Conservation (phyloP, 1,140 invertebrate genomes). For the Aphelenchoides fujianensis region DNA sequence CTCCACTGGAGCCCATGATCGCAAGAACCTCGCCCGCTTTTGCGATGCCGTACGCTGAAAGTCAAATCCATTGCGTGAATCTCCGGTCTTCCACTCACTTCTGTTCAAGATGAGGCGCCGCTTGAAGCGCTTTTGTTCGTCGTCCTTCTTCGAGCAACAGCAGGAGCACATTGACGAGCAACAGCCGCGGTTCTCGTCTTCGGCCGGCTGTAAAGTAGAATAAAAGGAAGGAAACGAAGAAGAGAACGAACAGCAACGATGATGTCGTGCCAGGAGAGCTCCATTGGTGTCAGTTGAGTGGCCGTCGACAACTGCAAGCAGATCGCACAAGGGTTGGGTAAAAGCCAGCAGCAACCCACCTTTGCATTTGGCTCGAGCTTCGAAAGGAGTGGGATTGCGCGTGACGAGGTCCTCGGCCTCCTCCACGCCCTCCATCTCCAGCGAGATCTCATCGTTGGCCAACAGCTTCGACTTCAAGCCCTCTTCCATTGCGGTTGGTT, state of each 20-base stretch:
- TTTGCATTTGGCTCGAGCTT: too few relatives aligned
- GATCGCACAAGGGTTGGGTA: too few relatives aligned
- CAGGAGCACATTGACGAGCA: background rate
- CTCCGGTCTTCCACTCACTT: background rate
- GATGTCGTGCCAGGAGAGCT: conserved; percentile 15
- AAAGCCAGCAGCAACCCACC: too few relatives aligned
- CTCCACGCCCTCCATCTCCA: conserved; percentile 7
- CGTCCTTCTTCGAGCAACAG: background rate
- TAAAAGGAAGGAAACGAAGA: too few relatives aligned
- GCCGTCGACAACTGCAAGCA: conserved; percentile 9
- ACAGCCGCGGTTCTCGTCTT: background rate
- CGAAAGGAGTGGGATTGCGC: too few relatives aligned
- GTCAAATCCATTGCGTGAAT: background rate
- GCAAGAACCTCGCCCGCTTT: conserved; percentile 83
- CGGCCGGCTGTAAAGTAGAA: conserved; percentile 12
- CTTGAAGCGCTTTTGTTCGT: background rate
- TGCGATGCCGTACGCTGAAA: conserved; percentile 76
- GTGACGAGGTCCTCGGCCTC: background rate
- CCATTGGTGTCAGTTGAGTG: conserved; percentile 3
- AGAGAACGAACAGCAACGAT: conserved; percentile 1
- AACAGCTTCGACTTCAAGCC: background rate
- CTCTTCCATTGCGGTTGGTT: conserved; percentile 4
- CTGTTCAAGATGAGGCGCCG: conserved; percentile 2
- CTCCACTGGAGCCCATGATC: conserved; percentile 87
- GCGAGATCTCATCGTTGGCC: conserved; percentile 7